These are phyloP conservation scores for Hydrochoerus hydrochaeris DNA, from an alignment of 2,113 vertebrate species.

Conservation along the genomic window DNA sequence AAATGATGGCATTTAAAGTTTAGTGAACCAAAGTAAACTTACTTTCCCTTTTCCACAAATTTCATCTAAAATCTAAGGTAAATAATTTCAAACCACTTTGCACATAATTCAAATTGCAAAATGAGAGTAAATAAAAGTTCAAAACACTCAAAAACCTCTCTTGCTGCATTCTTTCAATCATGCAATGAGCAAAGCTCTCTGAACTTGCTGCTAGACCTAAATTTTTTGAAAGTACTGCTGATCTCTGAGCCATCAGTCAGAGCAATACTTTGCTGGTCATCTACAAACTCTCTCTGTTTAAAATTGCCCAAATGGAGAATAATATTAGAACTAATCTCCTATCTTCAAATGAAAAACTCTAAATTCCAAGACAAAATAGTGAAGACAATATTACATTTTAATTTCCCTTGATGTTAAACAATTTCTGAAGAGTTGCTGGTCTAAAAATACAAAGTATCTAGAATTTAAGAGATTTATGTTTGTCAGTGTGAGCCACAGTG, in stretches of 20 bases:
- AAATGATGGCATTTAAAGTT: not conserved
- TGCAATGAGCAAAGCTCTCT: not conserved
- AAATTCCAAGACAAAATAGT: not conserved
- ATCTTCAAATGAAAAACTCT: not conserved
- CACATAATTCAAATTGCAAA: slow-evolving; percentile 26
- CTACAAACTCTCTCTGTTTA: not conserved
- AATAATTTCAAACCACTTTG: not conserved
- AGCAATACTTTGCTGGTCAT: not conserved
- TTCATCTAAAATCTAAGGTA: not conserved
- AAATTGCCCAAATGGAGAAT: not conserved
- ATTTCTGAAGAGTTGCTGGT: not conserved
- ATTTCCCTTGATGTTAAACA: slow-evolving; percentile 32
- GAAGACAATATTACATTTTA: not conserved
- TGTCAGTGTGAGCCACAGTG: not conserved
- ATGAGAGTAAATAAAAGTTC: slow-evolving; percentile 10
- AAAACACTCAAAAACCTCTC: not conserved
- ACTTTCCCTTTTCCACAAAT: not conserved
- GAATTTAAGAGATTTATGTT: not conserved
- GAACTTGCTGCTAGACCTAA: not conserved
- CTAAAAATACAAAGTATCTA: slow-evolving; percentile 22
- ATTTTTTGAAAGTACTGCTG: not conserved
- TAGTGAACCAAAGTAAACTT: not conserved
- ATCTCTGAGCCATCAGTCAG: not conserved
- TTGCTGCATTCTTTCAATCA: not conserved
- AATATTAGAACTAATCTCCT: not conserved